Evolutionary conservation across 2,113 vertebrate genomes (phyloP), one percentile per base, ranked within the genome.

Genomic region (Pelmatolapia mariae): DNA sequence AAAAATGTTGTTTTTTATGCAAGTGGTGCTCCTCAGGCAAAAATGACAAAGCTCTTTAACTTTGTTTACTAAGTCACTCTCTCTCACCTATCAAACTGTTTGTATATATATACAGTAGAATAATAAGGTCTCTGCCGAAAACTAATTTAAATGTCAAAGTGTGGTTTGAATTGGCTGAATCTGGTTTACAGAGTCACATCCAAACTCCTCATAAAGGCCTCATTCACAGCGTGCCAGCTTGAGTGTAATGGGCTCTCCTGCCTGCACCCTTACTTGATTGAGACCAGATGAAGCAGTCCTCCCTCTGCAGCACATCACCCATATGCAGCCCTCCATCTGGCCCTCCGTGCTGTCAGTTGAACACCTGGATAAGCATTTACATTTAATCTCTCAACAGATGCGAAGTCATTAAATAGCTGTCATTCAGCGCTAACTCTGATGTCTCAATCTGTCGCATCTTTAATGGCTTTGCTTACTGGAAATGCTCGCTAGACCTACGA

Each of bases 151-250:
- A 92, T 80, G 88, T 90, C 87, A 90, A 22, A 86, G 38, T 40
- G 63, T 9, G 84, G 86, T 47, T 73, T 81, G 38, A 83, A 81
- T 40, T 63, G 90, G 45, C 50, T 90, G 85, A 76, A 87, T 89
- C 56, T 81, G 33, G 84, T 88, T 18, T 78, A 47, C 50, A 76
- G 76, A 22, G 45, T 61, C 16, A 47, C 43, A 81, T 89, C 91
- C 92, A 93, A 91, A 80, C 36, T 87, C 91, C 86, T 90, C 83
- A 93, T 91, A 95, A 95, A 92, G 89, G 47, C 59, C 87, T 87
- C 89, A 92, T 95, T 95, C 86, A 94, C 82, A 31, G 15, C 71
- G 57, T 92, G 93, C 91, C 95, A 95, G 89, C 50, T 82, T 40
- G 84, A 56, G 61, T 73, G 52, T 9, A 85, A 81, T n/a, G 19